Evolutionary conservation across 2,888 invertebrate species (phyloP).

Genomic region (Bembecia ichneumoniformis): DNA sequence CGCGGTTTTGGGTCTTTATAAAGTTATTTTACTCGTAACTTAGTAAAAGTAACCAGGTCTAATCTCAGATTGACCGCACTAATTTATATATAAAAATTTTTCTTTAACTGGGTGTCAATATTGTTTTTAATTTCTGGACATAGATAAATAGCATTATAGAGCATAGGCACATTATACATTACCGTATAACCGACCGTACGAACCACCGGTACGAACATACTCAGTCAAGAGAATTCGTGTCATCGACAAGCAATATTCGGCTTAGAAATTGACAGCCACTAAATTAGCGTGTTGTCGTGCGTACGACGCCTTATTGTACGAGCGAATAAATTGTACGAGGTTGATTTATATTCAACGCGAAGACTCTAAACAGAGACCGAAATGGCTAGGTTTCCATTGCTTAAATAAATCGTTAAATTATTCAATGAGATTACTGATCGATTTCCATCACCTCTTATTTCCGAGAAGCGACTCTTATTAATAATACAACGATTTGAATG

Average conservation of each 20-base stretch:
- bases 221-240: neutral
- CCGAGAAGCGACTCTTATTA: slow-evolving; percentile 4
- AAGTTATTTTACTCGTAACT: no score
- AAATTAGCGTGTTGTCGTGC: neutral
- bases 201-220: neutral
- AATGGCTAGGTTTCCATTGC: slow-evolving; percentile 18
- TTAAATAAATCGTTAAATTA: slow-evolving; percentile 33
- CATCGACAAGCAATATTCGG: neutral
- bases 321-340: slow-evolving; percentile 3
- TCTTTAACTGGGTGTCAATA: no score
- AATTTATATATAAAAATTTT: no score
- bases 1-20: no score
- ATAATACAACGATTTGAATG: neutral
- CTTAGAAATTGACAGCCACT: neutral
- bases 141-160: no score
- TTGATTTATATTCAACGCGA: slow-evolving; percentile 29
- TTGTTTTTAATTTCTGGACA: no score
- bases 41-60: no score
- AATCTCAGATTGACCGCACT: no score
- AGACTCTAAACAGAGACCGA: slow-evolving; percentile 19
- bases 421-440: slow-evolving; percentile 32
- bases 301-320: neutral
- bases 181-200: no score
- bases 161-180: no score
- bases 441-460: slow-evolving; percentile 18